A percentile compares a stretch with the other conserved stretches of the same genome.
phyloP scores from a whole-genome alignment of 2,797 vertebrate genomes.

The Mormyrus proboscirostris region DNA sequence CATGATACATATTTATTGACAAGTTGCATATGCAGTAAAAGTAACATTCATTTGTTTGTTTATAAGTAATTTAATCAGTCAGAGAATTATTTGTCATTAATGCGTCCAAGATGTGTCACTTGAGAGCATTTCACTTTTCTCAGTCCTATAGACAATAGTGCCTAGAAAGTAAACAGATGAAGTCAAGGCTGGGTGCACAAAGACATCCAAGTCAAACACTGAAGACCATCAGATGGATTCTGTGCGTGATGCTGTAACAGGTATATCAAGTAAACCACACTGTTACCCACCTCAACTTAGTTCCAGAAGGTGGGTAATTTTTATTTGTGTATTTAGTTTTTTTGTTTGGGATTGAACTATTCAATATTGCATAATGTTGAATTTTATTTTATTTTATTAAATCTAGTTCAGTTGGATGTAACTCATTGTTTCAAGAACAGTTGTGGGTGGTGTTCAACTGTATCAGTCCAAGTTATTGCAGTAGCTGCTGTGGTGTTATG shows the following conservation, averaged over 20 bases:
- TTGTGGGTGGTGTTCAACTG: neutral
- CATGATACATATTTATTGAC: neutral
- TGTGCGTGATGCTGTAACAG: neutral
- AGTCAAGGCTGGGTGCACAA: neutral
- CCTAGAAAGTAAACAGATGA: neutral
- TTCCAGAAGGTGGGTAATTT: slow-evolving; percentile 1
- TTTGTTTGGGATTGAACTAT: neutral
- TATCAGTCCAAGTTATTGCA: neutral
- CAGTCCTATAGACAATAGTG: neutral
- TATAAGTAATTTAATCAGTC: neutral
- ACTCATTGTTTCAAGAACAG: neutral
- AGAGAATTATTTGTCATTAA: neutral
- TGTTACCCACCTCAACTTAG: neutral
- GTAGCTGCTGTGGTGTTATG: neutral
- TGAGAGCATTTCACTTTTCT: neutral
- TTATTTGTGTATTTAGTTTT: neutral
- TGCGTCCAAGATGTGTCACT: neutral
- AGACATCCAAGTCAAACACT: neutral
- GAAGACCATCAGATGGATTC: neutral
- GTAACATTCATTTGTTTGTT: neutral
- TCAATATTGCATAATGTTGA: neutral
- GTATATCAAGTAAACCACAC: neutral
- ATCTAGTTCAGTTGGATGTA: slow-evolving; percentile 3
- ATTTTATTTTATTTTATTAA: neutral
- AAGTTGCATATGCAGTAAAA: neutral